Conservation (phyloP, 2,797 vertebrate species). For the Perodicticus potto region DNA sequence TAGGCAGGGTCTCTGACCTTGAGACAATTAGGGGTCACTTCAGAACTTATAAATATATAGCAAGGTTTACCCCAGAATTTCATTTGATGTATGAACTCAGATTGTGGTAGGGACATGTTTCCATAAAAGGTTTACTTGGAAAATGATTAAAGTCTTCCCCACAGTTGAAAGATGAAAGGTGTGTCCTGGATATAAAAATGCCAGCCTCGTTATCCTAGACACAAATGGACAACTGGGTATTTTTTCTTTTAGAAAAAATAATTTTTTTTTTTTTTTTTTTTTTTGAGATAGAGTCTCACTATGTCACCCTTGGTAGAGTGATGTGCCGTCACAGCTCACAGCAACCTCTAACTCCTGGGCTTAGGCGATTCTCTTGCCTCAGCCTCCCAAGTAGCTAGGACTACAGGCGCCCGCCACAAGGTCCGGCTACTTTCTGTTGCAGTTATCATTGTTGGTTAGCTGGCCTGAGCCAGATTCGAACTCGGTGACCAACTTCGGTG, state of each 20-base stretch:
- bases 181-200: no score
- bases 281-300: no score
- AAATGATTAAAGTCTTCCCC: background rate
- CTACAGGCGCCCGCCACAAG: no score
- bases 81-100: background rate
- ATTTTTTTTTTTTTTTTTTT: background rate
- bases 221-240: background rate
- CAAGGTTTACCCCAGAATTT: background rate
- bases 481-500: no score
- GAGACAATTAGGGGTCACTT: background rate
- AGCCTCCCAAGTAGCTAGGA: no score
- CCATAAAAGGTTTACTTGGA: background rate
- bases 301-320: no score
- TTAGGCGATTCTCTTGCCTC: no score
- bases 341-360: no score
- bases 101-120: background rate
- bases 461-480: no score
- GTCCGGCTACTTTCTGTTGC: no score
- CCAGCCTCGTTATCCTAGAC: background rate
- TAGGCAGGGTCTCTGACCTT: fast-evolving
- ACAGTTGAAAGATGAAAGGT: background rate
- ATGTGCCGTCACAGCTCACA: no score
- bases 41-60: background rate
- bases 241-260: background rate
- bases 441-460: no score